Conservation (phyloP, 1,140 invertebrate genomes). For the Trypoxylus dichotomus region DNA sequence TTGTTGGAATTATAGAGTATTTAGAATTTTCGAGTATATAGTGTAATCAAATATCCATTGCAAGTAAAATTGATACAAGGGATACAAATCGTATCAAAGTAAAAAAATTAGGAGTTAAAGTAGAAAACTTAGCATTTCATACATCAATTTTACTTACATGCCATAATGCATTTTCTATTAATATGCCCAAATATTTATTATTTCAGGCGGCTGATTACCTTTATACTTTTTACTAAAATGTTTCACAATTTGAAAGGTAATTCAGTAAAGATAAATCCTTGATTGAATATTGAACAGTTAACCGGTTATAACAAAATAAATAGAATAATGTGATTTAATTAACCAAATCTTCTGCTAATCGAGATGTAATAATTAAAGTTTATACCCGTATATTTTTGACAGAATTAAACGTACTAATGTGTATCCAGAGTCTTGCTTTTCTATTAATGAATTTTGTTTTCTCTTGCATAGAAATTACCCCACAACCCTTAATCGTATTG, state of each 20-base stretch:
- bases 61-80: background rate
- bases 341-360: no score
- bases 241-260: slow-evolving; percentile 17
- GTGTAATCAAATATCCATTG: slow-evolving; percentile 4
- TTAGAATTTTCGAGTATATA: background rate
- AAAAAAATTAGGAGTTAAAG: no score
- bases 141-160: background rate
- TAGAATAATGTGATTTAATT: no score
- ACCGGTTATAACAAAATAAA: background rate
- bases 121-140: background rate
- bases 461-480: slow-evolving; percentile 6
- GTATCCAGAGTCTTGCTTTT: background rate
- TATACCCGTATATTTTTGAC: no score
- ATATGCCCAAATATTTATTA: slow-evolving; percentile 36
- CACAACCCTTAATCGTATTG: background rate
- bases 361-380: no score
- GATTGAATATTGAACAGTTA: background rate
- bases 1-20: no score
- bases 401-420: background rate
- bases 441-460: slow-evolving; percentile 23
- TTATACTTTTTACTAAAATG: slow-evolving; percentile 59
- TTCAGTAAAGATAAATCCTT: background rate
- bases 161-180: background rate
- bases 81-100: no score
- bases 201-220: slow-evolving; percentile 59